Conservation (phyloP, 1,140 invertebrate species). For the Drosophila parabipectinata region DNA sequence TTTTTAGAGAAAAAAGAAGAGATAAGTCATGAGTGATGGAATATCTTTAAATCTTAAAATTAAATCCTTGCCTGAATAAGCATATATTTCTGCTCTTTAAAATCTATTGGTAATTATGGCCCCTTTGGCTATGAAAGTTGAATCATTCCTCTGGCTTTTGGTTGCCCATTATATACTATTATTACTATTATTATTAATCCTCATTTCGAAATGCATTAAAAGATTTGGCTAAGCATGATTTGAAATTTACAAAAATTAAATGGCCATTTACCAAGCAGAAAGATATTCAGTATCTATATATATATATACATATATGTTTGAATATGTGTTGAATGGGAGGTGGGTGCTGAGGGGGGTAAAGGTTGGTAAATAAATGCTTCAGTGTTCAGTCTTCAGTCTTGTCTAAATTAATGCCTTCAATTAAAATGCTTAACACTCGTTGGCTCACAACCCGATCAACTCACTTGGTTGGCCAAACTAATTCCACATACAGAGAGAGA, state of each 20-base stretch:
- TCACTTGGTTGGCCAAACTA: conserved; percentile 16
- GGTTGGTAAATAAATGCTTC: conserved; percentile 34
- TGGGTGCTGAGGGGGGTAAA: not conserved
- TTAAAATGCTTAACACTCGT: conserved; percentile 72
- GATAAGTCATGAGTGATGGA: too few relatives aligned
- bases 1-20: too few relatives aligned
- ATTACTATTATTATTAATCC: not conserved
- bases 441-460: conserved; percentile 35
- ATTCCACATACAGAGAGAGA: not conserved
- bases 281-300: too few relatives aligned
- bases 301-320: too few relatives aligned
- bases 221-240: conserved; percentile 25
- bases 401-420: conserved; percentile 69
- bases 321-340: too few relatives aligned
- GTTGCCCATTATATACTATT: too few relatives aligned
- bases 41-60: too few relatives aligned
- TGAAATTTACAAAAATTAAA: conserved; percentile 4
- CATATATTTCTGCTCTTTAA: not conserved
- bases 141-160: not conserved
- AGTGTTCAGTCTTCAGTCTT: conserved; percentile 8
- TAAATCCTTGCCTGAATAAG: too few relatives aligned
- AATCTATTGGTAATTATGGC: not conserved
- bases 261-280: too few relatives aligned
- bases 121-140: not conserved
- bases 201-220: conserved; percentile 21